Percentiles rank a stretch among this genome's conserved stretches.
Conservation (phyloP, 2,888 invertebrate genomes). For the Gastracanthus pulcherrimus region DNA sequence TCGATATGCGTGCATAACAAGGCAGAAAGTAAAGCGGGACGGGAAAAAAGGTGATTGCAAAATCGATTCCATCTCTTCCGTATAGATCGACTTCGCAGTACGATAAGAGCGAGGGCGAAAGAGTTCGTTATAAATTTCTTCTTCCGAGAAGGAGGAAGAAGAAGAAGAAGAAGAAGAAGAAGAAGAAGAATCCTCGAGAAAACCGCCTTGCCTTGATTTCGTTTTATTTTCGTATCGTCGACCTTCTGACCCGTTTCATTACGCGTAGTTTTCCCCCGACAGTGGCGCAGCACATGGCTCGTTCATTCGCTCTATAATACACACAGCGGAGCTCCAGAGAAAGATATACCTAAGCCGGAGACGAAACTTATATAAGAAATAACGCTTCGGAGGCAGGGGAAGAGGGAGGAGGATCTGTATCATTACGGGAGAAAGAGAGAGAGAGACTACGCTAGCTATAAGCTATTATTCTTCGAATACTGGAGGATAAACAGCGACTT, state of each 20-base stretch:
- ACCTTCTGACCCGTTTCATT: slow-evolving; percentile 55
- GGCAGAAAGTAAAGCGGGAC: too few species aligned
- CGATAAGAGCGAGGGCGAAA: background rate
- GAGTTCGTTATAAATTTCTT: slow-evolving; percentile 53
- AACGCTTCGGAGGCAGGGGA: background rate
- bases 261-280: slow-evolving; percentile 6
- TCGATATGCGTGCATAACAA: slow-evolving; percentile 3
- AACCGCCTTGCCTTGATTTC: slow-evolving; percentile 23
- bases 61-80: slow-evolving; percentile 27
- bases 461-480: slow-evolving; percentile 39
- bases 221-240: slow-evolving; percentile 35
- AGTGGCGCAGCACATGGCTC: background rate
- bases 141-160: background rate
- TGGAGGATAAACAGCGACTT: slow-evolving; percentile 17
- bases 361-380: slow-evolving; percentile 15
- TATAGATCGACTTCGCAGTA: background rate
- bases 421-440: slow-evolving; percentile 1
- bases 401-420: background rate
- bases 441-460: slow-evolving; percentile 9
- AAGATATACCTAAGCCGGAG: background rate
- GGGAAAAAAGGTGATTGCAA: slow-evolving; percentile 25
- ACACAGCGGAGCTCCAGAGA: background rate
- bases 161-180: slow-evolving; percentile 2
- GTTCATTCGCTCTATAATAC: background rate
- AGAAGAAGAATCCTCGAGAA: slow-evolving; percentile 31